These are phyloP conservation scores for Acrossocheilus wenchowensis DNA, from an alignment of 2,797 vertebrate genomes.

Conservation along the genomic window DNA sequence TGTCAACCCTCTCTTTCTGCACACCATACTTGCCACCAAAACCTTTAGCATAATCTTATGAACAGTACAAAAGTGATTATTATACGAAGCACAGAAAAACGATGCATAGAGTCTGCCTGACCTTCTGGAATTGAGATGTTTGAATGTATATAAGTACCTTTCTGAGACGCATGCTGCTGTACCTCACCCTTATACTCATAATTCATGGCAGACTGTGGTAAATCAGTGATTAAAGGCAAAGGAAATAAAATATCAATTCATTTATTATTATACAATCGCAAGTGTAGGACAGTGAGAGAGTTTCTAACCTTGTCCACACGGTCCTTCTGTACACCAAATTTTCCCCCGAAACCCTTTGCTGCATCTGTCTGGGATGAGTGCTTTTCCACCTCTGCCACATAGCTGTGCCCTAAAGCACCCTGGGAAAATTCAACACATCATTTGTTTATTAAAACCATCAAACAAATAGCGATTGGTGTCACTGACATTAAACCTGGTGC, in stretches of 20 bases:
- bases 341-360: conserved; percentile 91
- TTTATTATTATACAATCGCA: background rate
- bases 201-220: conserved; percentile 87
- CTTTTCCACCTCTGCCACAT: conserved; percentile 84
- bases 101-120: background rate
- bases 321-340: conserved; percentile 92
- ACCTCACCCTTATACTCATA: conserved; percentile 93
- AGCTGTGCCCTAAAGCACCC: conserved; percentile 89
- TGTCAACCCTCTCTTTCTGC: conserved; percentile 87
- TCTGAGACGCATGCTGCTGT: conserved; percentile 90
- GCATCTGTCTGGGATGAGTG: conserved; percentile 95
- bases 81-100: background rate
- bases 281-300: background rate
- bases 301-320: conserved; percentile 87
- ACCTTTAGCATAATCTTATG: conserved; percentile 87
- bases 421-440: conserved; percentile 60
- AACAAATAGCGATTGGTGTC: background rate
- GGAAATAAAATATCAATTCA: background rate
- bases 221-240: conserved; percentile 27
- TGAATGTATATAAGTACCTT: conserved; percentile 73
- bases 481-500: background rate
- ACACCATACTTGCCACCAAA: conserved; percentile 91
- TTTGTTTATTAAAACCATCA: background rate
- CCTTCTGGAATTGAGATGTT: background rate
- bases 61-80: background rate